A percentile compares a stretch with the other conserved stretches of the same genome.
Evolutionary conservation across 2,888 invertebrate genomes (phyloP).

Genomic region (Deroplatys truncata): DNA sequence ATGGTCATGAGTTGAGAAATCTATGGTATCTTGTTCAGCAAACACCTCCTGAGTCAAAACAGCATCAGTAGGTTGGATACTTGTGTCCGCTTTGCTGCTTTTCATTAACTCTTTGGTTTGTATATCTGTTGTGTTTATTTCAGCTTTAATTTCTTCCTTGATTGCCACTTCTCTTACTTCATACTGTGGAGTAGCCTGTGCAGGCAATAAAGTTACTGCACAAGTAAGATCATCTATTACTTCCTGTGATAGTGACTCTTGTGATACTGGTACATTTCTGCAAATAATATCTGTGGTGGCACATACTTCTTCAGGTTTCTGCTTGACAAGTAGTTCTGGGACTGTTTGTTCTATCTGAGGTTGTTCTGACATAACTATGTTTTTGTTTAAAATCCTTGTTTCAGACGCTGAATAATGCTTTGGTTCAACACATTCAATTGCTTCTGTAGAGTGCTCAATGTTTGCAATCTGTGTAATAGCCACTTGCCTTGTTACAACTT

Average conservation of each 20-base stretch:
- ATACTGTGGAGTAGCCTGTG: conserved; percentile 3
- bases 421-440: background rate
- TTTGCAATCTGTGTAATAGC: background rate
- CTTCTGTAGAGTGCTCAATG: background rate
- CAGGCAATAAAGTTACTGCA: background rate
- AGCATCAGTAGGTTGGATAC: conserved; percentile 12
- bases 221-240: background rate
- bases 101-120: background rate
- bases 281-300: conserved; percentile 1
- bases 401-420: background rate
- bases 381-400: background rate
- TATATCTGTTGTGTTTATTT: conserved; percentile 14
- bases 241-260: conserved; percentile 18
- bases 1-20: background rate
- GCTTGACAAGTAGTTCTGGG: conserved; percentile 10
- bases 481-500: background rate
- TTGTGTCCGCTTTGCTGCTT: conserved; percentile 8
- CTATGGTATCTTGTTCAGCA: background rate
- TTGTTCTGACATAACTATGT: background rate
- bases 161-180: conserved; percentile 18
- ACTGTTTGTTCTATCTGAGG: conserved; percentile 14
- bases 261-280: conserved; percentile 18
- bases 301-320: background rate
- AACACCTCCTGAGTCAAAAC: conserved; percentile 13
- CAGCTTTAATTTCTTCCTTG: conserved; percentile 6